Conservation (phyloP, 2,113 vertebrate species). For the Typhlomys cinereus region DNA sequence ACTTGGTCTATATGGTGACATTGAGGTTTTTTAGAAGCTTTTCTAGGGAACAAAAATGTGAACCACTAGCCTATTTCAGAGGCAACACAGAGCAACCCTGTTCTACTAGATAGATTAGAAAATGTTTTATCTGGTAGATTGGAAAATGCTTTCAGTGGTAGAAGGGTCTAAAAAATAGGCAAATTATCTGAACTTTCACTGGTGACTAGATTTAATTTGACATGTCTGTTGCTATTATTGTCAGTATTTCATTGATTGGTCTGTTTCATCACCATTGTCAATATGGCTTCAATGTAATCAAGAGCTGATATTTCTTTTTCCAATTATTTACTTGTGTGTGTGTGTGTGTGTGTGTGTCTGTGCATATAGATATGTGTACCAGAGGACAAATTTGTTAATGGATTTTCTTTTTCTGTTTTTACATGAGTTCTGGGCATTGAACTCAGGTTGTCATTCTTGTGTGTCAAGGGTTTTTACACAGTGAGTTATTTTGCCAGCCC, state of each 20-base stretch:
- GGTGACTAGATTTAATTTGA: not conserved
- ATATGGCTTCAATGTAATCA: not conserved
- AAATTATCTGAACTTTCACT: not conserved
- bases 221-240: not conserved
- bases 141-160: not conserved
- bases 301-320: too few relatives aligned
- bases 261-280: not conserved
- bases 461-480: too few relatives aligned
- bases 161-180: not conserved
- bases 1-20: not conserved
- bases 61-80: not conserved
- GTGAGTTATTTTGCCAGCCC: too few relatives aligned
- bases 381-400: too few relatives aligned
- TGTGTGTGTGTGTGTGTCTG: too few relatives aligned
- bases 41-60: not conserved
- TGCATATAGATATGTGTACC: too few relatives aligned
- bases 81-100: rapidly evolving
- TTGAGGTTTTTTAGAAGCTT: not conserved
- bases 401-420: too few relatives aligned
- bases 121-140: not conserved
- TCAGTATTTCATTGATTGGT: not conserved
- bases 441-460: too few relatives aligned
- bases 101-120: not conserved
- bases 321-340: too few relatives aligned
- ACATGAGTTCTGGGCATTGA: too few relatives aligned